Base-by-base conservation (phyloP, 2,888 invertebrate species). In the Drosophila picticornis region DNA sequence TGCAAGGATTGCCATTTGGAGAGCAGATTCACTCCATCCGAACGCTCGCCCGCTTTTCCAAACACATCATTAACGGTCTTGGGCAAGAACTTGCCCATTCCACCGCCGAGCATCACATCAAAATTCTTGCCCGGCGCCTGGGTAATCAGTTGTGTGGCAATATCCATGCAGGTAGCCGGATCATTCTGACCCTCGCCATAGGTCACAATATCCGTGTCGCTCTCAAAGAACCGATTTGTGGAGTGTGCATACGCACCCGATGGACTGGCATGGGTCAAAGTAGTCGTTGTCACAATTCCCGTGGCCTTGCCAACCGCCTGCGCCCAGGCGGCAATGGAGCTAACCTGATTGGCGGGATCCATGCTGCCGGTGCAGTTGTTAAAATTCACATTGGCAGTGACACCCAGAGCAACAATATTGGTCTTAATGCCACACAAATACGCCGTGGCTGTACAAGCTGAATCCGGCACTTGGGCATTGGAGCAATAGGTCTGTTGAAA, bases 201-300 rank as follows among this genome's bases (percentile, higher is more conserved):
- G 0, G 93, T 93, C 1, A 90, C 72, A 0, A 96, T 90, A 43
- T 95, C 95, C 0, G 93, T 91, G 86, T 97, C 96, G 29, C 92
- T 92, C 90, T 97, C 96, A 96, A 96, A 97, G 46, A 94, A 93
- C 2, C 97, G 94, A 70, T 95, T 94, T 0, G 96, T 95, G 0
- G 94, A 94, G 87, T 96, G 96, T 0, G 96, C 95, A 90, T 96
- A 97, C 0, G 95, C 94, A 0, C 96, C 96, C 0, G 96, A 95
- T 0, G 97, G 97, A 0, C 96, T 95, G 0, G 97, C 97, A 88
- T 97, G 96, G 0, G 97, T 97, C 6, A 97, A 95, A 27, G 96
- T 93, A 0, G 96, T 96, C 0, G 96, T 96, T 0, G 97, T 97
- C 1, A 97, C 96, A 9, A 96, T 91, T 5, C 96, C 96, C 11